Percentiles rank a stretch among this genome's conserved stretches.
phyloP scores from a whole-genome alignment of 2,113 vertebrate genomes.

The Leuciscus idus region DNA sequence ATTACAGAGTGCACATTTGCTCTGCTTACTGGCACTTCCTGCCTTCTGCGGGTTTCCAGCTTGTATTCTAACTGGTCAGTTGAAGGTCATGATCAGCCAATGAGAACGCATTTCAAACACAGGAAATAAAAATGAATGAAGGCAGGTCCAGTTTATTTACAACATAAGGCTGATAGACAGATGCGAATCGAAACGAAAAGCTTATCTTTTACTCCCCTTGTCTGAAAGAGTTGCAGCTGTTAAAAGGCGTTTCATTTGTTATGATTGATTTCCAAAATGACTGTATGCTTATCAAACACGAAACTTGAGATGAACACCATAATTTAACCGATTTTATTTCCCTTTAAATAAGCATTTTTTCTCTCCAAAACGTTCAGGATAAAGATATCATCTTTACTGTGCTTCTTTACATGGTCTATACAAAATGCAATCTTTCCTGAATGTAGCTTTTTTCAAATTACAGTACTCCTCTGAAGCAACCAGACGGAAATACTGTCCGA shows the following conservation, averaged over 20 bases:
- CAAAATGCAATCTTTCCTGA: constrained; percentile 55
- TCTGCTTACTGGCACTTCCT: constrained; percentile 70
- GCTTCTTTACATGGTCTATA: constrained; percentile 56
- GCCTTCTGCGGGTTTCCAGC: constrained; percentile 71
- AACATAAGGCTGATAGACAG: constrained; percentile 94
- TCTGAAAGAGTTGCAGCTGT: constrained; percentile 66
- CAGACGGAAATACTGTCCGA: constrained; percentile 84
- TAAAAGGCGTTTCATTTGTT: constrained; percentile 62
- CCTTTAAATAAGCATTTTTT: constrained; percentile 71
- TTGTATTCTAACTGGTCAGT: constrained; percentile 68
- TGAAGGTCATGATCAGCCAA: constrained; percentile 68
- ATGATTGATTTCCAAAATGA: constrained; percentile 43
- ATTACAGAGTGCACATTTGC: constrained; percentile 92
- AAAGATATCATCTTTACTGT: constrained; percentile 68
- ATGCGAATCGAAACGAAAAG: constrained; percentile 70
- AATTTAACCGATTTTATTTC: constrained; percentile 51
- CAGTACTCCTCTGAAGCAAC: constrained; percentile 69
- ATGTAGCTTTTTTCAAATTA: constrained; percentile 40
- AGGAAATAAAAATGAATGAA: constrained; percentile 69
- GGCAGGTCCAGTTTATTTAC: constrained; percentile 91
- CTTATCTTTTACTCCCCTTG: constrained; percentile 50
- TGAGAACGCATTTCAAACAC: constrained; percentile 77
- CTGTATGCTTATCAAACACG: constrained; percentile 2
- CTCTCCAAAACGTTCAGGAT: constrained; percentile 75
- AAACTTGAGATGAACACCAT: constrained; percentile 19